Base-by-base conservation (phyloP, 2,113 vertebrate genomes). In the Oncorhynchus keta region DNA sequence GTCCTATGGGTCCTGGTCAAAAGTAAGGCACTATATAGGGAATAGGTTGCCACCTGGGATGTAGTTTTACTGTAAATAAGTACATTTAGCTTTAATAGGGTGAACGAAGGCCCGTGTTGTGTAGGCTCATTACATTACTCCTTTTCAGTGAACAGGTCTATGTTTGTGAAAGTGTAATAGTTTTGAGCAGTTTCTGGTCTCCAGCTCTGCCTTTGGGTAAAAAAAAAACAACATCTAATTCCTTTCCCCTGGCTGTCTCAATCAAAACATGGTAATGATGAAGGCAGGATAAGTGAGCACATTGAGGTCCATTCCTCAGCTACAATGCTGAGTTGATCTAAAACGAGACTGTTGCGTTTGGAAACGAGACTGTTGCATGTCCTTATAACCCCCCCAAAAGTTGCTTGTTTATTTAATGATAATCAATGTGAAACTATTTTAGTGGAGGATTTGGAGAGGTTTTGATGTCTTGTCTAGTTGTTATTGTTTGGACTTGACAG, bases 261-360 rank as follows among this genome's bases (percentile, higher is more conserved):
- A 35, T 68, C 67, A 18, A 39, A 35, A 35, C 32, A 68, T 35
- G 66, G 20, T 32, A 30, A 32, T 6, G 16, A 20, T 16, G 28
- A 68, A 18, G 8, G 2, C 4, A n/a, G 18, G 1, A 7, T 64
- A 61, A 30, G 16, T 12, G 49, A 67, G 65, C 67, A 59, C 67
- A 68, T 61, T 6, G 28, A 18, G 18, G 4, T 16, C 57, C n/a
- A 49, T 72, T 73, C 64, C 22, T 70, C 20, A 5, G 28, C 35
- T 3, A 57, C 49, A 45, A 9, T 30, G 13, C 14, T 35, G 32
- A 35, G 28, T 45, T 74, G 26, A 78, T 62, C 22, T 24, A 35
- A 7, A 66, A 69, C 18, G 55, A 49, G 32, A 26, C 61, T 74
- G 68, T 74, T 71, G 57, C 7, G 5, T 71, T 71, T 77, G 68